Conservation (phyloP, 1,140 invertebrate genomes). For the Cydia amplana region DNA sequence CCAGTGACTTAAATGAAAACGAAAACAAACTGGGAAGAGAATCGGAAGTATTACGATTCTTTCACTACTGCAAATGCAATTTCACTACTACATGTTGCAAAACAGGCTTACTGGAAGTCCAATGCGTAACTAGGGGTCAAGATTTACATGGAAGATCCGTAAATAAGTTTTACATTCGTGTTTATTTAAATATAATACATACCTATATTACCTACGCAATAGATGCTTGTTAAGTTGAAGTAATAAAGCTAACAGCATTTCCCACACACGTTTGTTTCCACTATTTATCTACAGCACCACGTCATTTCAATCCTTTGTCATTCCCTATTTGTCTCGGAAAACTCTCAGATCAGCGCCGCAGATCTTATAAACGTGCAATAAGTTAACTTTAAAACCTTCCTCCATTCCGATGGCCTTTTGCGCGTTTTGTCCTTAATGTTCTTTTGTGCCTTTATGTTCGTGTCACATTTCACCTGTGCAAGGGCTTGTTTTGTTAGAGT, state of each 20-base stretch:
- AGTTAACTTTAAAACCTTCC: conserved; percentile 13
- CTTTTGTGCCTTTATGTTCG: conserved; percentile 9
- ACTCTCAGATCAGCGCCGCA: conserved; percentile 6
- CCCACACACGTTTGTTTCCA: neutral
- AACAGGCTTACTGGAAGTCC: no score
- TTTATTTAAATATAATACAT: no score
- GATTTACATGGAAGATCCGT: no score
- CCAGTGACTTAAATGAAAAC: neutral
- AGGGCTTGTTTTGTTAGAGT: conserved; percentile 8
- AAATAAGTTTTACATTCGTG: no score
- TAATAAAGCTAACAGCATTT: neutral
- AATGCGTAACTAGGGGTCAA: no score
- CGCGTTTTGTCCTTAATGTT: conserved; percentile 2
- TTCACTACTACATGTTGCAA: no score
- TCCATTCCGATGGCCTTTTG: conserved; percentile 5
- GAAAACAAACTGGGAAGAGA: neutral
- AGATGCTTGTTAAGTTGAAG: no score
- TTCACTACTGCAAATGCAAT: no score
- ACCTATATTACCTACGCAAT: no score
- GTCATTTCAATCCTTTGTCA: conserved; percentile 5
- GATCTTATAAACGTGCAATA: conserved; percentile 3
- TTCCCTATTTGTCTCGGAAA: conserved; percentile 9
- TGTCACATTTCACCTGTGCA: conserved; percentile 1
- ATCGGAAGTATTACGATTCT: neutral
- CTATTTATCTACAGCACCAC: neutral